Conservation (phyloP, 2,888 invertebrate genomes). For the Blastobasis adustella region DNA sequence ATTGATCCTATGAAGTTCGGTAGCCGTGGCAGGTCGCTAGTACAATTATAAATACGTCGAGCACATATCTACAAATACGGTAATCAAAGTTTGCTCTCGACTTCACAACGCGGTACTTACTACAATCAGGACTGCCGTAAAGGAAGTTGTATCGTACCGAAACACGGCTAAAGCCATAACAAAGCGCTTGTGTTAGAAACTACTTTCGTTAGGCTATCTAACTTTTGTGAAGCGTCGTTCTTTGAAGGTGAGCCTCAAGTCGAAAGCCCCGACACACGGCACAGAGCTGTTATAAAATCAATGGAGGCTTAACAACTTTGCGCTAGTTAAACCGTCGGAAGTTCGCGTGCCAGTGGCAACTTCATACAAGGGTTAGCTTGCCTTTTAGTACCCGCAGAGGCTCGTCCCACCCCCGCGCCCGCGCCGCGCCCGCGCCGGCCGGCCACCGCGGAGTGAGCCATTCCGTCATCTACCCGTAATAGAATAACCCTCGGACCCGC, state of each 20-base stretch:
- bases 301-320: slow-evolving; percentile 48
- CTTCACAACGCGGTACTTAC: slow-evolving; percentile 8
- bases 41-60: too few species aligned
- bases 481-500: slow-evolving; percentile 6
- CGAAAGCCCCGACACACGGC: slow-evolving; percentile 27
- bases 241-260: slow-evolving; percentile 36
- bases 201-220: slow-evolving; percentile 45
- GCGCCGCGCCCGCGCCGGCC: too few species aligned
- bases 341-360: slow-evolving; percentile 37
- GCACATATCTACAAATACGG: too few species aligned
- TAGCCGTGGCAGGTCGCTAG: too few species aligned
- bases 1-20: too few species aligned
- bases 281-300: slow-evolving; percentile 48
- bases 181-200: slow-evolving; percentile 38
- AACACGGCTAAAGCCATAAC: slow-evolving; percentile 22
- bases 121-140: slow-evolving; percentile 26
- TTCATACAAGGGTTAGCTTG: slow-evolving; percentile 10
- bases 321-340: slow-evolving; percentile 45
- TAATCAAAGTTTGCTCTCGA: too few species aligned
- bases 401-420: too few species aligned
- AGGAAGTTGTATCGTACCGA: slow-evolving; percentile 26
- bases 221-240: slow-evolving; percentile 35
- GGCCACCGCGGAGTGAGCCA: not conserved
- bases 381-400: not conserved
- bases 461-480: slow-evolving; percentile 7